phyloP scores from a whole-genome alignment of 2,113 vertebrate species.

The Tragelaphus strepsiceros region DNA sequence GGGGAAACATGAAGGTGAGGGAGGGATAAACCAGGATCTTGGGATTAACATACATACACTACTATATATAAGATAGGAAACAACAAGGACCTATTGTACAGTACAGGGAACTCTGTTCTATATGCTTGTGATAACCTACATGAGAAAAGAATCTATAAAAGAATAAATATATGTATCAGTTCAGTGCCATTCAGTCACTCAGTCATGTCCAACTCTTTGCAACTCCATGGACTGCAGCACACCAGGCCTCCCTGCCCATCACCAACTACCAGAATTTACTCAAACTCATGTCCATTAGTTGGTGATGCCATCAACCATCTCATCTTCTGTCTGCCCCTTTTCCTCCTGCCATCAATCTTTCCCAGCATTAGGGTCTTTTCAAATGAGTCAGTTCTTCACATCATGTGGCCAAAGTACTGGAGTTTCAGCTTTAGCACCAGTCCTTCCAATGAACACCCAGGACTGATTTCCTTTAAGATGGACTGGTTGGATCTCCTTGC shows the following conservation, averaged over 20 bases:
- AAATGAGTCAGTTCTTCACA: not conserved
- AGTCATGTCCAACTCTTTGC: not conserved
- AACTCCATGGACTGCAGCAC: not conserved
- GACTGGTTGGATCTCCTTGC: not conserved
- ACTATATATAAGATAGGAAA: not conserved
- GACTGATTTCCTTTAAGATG: not conserved
- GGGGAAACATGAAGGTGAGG: not conserved
- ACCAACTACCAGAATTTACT: rapidly evolving
- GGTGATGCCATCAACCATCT: not conserved
- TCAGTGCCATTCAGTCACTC: not conserved
- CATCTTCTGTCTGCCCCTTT: not conserved
- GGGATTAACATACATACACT: not conserved
- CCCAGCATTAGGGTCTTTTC: not conserved
- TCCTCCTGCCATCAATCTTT: not conserved
- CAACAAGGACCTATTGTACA: not conserved
- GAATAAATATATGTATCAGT: not conserved
- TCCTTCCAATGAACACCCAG: not conserved
- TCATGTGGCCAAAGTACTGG: not conserved
- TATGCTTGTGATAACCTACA: not conserved
- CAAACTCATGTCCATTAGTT: not conserved
- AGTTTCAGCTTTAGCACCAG: not conserved
- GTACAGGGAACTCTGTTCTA: not conserved
- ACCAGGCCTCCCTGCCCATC: not conserved
- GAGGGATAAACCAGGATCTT: not conserved
- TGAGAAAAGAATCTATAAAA: not conserved